Evolutionary conservation across 2,113 vertebrate genomes (phyloP).

Genomic region (Grammomys surdaster): DNA sequence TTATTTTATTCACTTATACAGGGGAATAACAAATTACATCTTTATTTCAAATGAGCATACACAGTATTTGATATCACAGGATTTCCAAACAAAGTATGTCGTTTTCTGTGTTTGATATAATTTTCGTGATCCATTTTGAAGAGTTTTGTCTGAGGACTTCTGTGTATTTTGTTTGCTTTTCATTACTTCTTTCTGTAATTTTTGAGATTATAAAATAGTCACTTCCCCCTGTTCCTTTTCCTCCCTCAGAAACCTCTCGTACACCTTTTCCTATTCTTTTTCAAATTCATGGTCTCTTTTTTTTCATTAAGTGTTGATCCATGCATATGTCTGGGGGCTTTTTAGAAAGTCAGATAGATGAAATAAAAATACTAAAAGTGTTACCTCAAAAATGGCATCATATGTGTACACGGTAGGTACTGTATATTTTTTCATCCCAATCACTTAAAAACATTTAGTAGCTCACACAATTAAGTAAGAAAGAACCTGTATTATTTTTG

Average conservation of each 20-base stretch:
- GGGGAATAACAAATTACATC: background rate
- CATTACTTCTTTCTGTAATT: background rate
- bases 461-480: background rate
- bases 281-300: background rate
- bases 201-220: background rate
- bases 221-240: background rate
- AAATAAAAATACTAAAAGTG: background rate
- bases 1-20: background rate
- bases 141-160: background rate
- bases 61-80: background rate
- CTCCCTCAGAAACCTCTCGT: background rate
- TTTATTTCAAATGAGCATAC: background rate
- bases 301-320: background rate
- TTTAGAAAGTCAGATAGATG: background rate
- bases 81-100: background rate
- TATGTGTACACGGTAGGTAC: background rate
- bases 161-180: background rate
- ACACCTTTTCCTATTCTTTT: background rate
- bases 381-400: background rate
- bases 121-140: background rate
- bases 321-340: background rate
- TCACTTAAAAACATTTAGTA: background rate
- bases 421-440: background rate
- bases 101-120: background rate
- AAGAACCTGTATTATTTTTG: background rate